These are phyloP conservation scores for Zeus faber DNA, from an alignment of 2,113 vertebrate species.

Conservation along the genomic window DNA sequence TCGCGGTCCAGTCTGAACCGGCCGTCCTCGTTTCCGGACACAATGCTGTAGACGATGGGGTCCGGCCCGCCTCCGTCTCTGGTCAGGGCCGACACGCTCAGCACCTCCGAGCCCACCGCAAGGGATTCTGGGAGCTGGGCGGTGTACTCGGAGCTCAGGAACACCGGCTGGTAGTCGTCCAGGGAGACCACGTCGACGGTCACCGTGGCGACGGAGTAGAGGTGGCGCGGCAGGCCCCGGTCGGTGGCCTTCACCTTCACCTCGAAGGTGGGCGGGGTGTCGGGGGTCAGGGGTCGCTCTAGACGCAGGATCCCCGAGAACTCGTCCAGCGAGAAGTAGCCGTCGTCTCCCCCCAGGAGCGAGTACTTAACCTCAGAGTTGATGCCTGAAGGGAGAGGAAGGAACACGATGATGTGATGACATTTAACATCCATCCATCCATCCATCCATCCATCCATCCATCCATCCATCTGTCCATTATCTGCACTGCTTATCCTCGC, in stretches of 20 bases:
- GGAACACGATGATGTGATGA: background rate
- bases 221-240: slow-evolving; percentile 79
- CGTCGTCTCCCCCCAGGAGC: slow-evolving; percentile 78
- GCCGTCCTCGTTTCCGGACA: slow-evolving; percentile 84
- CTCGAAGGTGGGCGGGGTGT: slow-evolving; percentile 74
- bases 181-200: slow-evolving; percentile 86
- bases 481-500: no score
- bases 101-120: slow-evolving; percentile 76
- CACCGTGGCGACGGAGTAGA: slow-evolving; percentile 81
- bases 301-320: slow-evolving; percentile 87
- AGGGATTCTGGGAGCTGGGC: slow-evolving; percentile 81
- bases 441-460: no score
- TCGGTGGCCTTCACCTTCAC: slow-evolving; percentile 88
- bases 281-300: slow-evolving; percentile 81
- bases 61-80: slow-evolving; percentile 70
- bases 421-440: no score
- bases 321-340: slow-evolving; percentile 90
- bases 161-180: slow-evolving; percentile 87
- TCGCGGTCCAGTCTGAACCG: slow-evolving; percentile 80
- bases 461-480: no score
- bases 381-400: slow-evolving; percentile 71
- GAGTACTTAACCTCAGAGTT: slow-evolving; percentile 91
- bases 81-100: slow-evolving; percentile 79
- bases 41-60: slow-evolving; percentile 77
- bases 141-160: slow-evolving; percentile 81